Evolutionary conservation across 2,797 vertebrate genomes (phyloP), one percentile per base, ranked within the genome.

Genomic region (Kryptolebias ocellatus): DNA sequence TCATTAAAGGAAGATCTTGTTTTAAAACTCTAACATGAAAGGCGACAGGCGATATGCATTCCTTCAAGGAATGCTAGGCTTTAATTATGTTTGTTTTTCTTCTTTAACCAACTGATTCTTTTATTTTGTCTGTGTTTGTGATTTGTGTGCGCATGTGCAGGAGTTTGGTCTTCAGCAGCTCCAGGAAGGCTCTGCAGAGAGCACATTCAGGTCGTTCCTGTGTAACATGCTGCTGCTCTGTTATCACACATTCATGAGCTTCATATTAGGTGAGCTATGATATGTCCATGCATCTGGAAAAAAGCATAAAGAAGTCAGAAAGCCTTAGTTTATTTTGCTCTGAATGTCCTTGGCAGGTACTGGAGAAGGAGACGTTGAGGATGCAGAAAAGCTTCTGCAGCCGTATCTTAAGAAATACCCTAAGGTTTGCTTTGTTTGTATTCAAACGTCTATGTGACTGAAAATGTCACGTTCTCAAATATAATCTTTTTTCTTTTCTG

Each of bases 171-270:
- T 99, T 83, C 91, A 95, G 90, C 96, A 98, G 92, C 95, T 99
- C 79, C 94, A 95, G 90, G 97, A 98, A 67, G 98, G 97, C 9
- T 95, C 94, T 0, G 85, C 92, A 0, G 95, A 95, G 37, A 94
- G 90, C 87, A 98, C 96, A 28, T 96, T 99, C 90, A 95, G 96
- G 20, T 96, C 98, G 1, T 96, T 98, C 80, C 92, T 99, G 64
- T 99, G 98, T 72, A 97, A 96, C 90, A 96, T 99, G 96, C 92
- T 99, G 80, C 94, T 99, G 76, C 95, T 99, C 63, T 99, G 97
- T 89, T 99, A 99, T 88, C 96, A 99, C 92, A 99, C 98, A 49
- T 99, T 99, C 94, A 96, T 99, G 95, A 97, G 96, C 85, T 99
- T 99, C 79, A 97, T 99, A 87, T 88, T 99, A 31, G 98, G 98